Base-by-base conservation (phyloP, 2,888 invertebrate species). In the Morpho achilles region DNA sequence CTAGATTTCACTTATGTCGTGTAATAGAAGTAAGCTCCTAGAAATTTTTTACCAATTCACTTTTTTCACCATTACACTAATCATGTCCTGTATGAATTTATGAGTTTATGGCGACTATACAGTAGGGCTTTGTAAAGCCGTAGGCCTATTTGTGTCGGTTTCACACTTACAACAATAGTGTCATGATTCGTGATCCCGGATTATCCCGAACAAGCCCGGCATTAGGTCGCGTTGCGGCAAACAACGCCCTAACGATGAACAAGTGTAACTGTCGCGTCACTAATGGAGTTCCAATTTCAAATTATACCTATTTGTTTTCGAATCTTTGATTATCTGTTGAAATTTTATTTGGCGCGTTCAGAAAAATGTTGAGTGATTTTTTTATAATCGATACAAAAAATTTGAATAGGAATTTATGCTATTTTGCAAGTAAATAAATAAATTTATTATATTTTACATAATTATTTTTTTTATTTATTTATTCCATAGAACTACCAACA, bases 111-210 rank as follows among this genome's bases (percentile, higher is more conserved):
- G 46, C 40, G 7, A 40, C 40, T 32, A 6, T 39, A 49, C 43
- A 39, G 9, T n/a, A 68, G 77, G 80, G 80, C 71, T 66, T 73
- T 65, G 69, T 66, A 78, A 79, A 81, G 77, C 82, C 76, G 72
- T 75, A 76, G 87, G 87, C 89, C 87, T 88, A 87, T 90, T 90
- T 90, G 87, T 82, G 89, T 88, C 89, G 88, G 88, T 88, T 90
- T 90, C 90, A 88, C 90, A 90, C 90, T 89, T 89, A 87, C 88
- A 89, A 90, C 90, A 90, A 90, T 90, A 89, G 90, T 87, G 90
- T 87, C 90, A 90, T 90, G 89, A 90, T 90, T 89, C 89, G 77
- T 88, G 87, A 90, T 87, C 89, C 89, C 73, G 83, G 89, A 87
- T 89, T 84, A 88, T 87, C 80, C 80, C 73, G 77, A 76, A 82